Percentiles rank a stretch among this genome's conserved stretches.
phyloP scores from a whole-genome alignment of 53 echinoderm and acorn worm species.

The Zoroaster sp. region DNA sequence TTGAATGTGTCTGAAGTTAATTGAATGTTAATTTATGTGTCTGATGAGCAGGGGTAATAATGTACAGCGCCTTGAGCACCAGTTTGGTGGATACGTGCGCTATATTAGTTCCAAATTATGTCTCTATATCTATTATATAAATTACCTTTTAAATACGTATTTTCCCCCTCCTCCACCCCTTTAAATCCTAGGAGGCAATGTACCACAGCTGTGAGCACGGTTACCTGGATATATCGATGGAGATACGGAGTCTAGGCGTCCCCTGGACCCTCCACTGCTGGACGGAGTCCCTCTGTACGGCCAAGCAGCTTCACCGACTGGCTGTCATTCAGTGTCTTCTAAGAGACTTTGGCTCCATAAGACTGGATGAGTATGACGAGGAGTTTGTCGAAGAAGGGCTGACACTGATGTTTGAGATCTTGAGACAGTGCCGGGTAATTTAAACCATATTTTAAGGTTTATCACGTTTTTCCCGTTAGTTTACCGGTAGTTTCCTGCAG shows the following conservation, averaged over 20 bases:
- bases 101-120: too few relatives aligned
- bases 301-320: constrained; percentile 72
- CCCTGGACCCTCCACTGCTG: constrained; percentile 89
- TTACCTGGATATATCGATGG: constrained; percentile 93
- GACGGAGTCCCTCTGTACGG: constrained; percentile 74
- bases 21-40: too few relatives aligned
- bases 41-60: too few relatives aligned
- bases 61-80: too few relatives aligned
- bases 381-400: constrained; percentile 87
- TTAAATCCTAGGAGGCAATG: constrained; percentile 90
- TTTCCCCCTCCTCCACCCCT: too few relatives aligned
- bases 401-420: constrained; percentile 88
- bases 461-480: too few relatives aligned
- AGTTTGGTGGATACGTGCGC: too few relatives aligned
- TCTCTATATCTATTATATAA: too few relatives aligned
- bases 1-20: too few relatives aligned
- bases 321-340: constrained; percentile 89
- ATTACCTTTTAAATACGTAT: too few relatives aligned
- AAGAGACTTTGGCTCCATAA: constrained; percentile 86
- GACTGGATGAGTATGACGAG: constrained; percentile 80
- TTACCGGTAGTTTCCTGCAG: too few relatives aligned
- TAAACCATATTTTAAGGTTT: not conserved
- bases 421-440: constrained; percentile 89
- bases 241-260: constrained; percentile 88
- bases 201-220: constrained; percentile 97